Conservation (phyloP, 2,797 vertebrate genomes). For the Coregonus suidteri region DNA sequence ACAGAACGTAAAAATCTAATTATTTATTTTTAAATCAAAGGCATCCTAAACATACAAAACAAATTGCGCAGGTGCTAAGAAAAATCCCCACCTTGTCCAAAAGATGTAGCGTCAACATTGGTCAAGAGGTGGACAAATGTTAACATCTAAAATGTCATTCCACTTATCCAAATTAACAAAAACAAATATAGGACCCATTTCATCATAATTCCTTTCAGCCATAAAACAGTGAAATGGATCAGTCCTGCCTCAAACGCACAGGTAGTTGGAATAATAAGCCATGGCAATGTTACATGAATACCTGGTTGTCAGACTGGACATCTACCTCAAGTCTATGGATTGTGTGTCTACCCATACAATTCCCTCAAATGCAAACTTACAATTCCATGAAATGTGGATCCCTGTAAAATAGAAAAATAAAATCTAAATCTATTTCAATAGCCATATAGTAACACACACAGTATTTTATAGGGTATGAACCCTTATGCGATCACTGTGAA, state of each 20-base stretch:
- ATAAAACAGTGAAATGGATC: neutral
- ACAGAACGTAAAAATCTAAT: conserved; percentile 42
- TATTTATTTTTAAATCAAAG: conserved; percentile 48
- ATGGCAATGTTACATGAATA: neutral
- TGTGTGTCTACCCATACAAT: neutral
- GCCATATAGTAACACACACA: conserved; percentile 29
- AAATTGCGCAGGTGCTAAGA: conserved; percentile 25
- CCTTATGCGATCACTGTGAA: conserved; percentile 30
- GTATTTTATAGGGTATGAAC: conserved; percentile 41
- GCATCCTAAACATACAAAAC: conserved; percentile 39
- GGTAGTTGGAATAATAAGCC: neutral
- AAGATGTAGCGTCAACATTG: conserved; percentile 4
- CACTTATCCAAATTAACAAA: neutral
- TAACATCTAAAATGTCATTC: neutral
- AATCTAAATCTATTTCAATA: conserved; percentile 22
- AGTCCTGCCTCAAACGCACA: neutral
- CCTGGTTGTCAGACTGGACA: neutral
- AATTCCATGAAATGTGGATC: conserved; percentile 18
- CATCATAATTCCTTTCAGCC: conserved; percentile 1
- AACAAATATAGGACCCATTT: neutral
- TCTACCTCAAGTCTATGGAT: neutral
- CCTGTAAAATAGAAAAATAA: conserved; percentile 31
- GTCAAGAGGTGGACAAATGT: conserved; percentile 18
- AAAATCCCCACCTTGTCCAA: conserved; percentile 17
- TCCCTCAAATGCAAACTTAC: neutral